Conservation (phyloP, 2,113 vertebrate species). For the Jaculus jaculus region DNA sequence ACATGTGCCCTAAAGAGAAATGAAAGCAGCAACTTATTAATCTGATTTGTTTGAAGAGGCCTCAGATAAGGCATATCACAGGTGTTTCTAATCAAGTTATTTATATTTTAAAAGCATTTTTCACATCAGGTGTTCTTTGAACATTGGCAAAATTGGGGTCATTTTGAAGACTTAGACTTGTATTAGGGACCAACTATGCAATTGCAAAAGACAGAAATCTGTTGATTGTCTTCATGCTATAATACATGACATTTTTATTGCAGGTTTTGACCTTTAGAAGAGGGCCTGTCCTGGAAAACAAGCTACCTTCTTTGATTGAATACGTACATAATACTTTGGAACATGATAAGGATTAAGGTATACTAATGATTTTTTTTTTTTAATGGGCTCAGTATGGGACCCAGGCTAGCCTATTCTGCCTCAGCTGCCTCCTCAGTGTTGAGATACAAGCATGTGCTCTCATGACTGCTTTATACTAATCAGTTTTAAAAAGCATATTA, state of each 20-base stretch:
- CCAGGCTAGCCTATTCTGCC: background rate
- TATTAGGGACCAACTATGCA: constrained; percentile 84
- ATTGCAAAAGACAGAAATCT: constrained; percentile 85
- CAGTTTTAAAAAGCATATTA: constrained; percentile 68
- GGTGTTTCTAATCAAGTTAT: constrained; percentile 86
- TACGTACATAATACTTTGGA: constrained; percentile 75
- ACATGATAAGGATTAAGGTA: constrained; percentile 84
- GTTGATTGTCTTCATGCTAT: constrained; percentile 82
- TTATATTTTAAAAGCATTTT: constrained; percentile 75
- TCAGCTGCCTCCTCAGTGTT: background rate
- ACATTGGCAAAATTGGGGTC: constrained; percentile 79
- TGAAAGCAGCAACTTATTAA: constrained; percentile 85
- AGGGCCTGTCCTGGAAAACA: constrained; percentile 83
- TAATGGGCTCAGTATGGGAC: background rate
- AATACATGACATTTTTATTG: constrained; percentile 89
- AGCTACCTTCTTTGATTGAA: constrained; percentile 83
- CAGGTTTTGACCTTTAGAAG: constrained; percentile 87
- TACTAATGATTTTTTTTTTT: constrained; percentile 30
- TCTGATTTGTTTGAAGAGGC: constrained; percentile 84
- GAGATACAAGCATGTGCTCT: background rate
- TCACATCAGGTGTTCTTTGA: constrained; percentile 81
- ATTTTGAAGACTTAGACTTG: constrained; percentile 80
- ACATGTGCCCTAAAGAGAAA: constrained; percentile 75
- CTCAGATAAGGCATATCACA: constrained; percentile 84
- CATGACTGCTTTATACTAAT: constrained; percentile 67